A percentile compares a stretch with the other conserved stretches of the same genome.
Evolutionary conservation across 2,797 vertebrate genomes (phyloP).

Genomic region (Saxicola maurus): DNA sequence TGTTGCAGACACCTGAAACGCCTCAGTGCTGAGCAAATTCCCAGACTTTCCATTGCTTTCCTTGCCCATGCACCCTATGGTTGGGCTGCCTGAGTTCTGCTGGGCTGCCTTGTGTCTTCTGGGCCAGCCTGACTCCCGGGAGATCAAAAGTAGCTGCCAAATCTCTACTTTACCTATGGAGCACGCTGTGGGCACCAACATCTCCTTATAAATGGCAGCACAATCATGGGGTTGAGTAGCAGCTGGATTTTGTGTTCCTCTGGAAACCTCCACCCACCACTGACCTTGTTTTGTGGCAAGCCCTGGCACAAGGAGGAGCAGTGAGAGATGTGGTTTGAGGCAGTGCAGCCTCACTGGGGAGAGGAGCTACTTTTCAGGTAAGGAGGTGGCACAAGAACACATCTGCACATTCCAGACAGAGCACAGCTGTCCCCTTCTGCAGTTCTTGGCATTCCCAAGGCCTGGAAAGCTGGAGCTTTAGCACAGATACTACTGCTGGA

Average conservation of each 20-base stretch:
- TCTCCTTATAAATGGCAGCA: neutral
- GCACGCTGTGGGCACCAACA: neutral
- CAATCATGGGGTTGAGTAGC: fast-evolving
- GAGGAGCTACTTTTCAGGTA: neutral
- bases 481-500: neutral
- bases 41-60: neutral
- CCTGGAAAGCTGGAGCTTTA: neutral
- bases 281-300: neutral
- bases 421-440: fast-evolving
- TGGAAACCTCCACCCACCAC: neutral
- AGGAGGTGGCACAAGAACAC: fast-evolving
- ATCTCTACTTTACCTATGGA: neutral
- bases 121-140: neutral
- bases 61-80: fast-evolving
- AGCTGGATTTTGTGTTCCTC: neutral
- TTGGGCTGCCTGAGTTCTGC: neutral
- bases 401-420: fast-evolving
- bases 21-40: neutral
- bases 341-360: neutral
- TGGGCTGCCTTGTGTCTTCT: neutral
- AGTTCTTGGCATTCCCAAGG: neutral
- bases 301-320: neutral
- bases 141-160: neutral
- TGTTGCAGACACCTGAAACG: neutral
- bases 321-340: neutral